phyloP scores from a whole-genome alignment of 2,113 vertebrate genomes.

The Seriola aureovittata region DNA sequence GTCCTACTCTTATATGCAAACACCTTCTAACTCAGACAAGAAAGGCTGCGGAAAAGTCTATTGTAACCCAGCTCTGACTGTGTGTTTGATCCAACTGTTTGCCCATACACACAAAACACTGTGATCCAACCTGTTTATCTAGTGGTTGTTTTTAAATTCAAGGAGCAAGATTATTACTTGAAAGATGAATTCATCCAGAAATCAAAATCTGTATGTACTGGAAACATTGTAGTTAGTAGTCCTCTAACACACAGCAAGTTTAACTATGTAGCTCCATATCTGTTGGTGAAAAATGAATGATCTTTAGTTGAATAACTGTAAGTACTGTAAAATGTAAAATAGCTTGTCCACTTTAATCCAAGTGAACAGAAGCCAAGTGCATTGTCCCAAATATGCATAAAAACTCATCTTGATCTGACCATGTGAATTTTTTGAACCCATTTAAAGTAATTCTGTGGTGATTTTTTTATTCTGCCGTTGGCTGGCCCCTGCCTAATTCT shows the following conservation, averaged over 20 bases:
- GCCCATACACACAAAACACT: slow-evolving; percentile 10
- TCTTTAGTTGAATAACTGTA: background rate
- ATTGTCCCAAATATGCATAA: background rate
- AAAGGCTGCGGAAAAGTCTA: slow-evolving; percentile 49
- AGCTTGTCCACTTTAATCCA: background rate
- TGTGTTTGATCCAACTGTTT: slow-evolving; percentile 53
- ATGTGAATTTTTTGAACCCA: background rate
- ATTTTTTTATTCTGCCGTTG: background rate
- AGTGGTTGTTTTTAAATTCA: background rate
- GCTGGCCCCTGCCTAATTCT: background rate
- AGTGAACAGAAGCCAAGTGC: background rate
- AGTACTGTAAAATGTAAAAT: background rate
- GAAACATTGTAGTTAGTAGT: slow-evolving; percentile 1
- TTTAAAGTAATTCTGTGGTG: background rate
- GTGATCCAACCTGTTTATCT: slow-evolving; percentile 18
- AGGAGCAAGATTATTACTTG: background rate
- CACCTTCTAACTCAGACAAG: slow-evolving; percentile 43
- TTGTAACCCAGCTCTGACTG: slow-evolving; percentile 12
- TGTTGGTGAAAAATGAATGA: background rate
- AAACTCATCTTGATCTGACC: background rate
- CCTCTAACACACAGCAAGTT: background rate
- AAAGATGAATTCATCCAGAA: slow-evolving; percentile 9
- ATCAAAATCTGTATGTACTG: slow-evolving; percentile 6
- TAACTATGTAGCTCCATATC: background rate
- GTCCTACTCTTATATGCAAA: slow-evolving; percentile 66